phyloP scores from a whole-genome alignment of 2,888 invertebrate species.

The Eucera pruinosa region DNA sequence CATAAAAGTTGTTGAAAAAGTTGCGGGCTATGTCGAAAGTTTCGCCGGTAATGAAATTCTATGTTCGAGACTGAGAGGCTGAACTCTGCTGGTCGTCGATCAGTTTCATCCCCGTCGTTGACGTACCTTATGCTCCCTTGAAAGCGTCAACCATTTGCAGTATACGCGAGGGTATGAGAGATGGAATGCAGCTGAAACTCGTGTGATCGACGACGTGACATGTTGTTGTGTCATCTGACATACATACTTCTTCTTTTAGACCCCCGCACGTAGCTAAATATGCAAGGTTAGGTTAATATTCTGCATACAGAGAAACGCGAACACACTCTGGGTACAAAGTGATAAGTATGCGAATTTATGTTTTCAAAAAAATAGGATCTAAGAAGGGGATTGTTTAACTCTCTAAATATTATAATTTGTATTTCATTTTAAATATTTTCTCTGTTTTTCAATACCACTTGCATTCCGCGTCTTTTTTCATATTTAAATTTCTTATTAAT shows the following conservation, averaged over 20 bases:
- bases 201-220: conserved; percentile 23
- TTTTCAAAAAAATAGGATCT: too few relatives aligned
- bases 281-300: neutral
- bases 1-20: conserved; percentile 46
- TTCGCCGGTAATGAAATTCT: conserved; percentile 56
- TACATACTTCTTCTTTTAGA: conserved; percentile 8
- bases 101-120: conserved; percentile 20
- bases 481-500: too few relatives aligned
- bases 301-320: neutral
- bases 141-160: conserved; percentile 20
- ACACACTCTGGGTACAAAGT: too few relatives aligned
- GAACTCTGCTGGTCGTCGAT: conserved; percentile 39
- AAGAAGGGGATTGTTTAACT: too few relatives aligned
- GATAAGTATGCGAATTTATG: too few relatives aligned
- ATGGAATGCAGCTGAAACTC: conserved; percentile 10
- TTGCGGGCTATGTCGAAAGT: conserved; percentile 37
- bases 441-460: too few relatives aligned
- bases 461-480: too few relatives aligned
- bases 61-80: conserved; percentile 24
- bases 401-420: too few relatives aligned
- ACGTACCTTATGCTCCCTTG: neutral
- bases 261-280: neutral
- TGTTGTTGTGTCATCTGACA: neutral
- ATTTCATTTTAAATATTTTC: too few relatives aligned
- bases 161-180: neutral